A percentile compares a stretch with the other conserved stretches of the same genome.
Conservation (phyloP, 2,113 vertebrate genomes). For the Periophthalmus modestus region DNA sequence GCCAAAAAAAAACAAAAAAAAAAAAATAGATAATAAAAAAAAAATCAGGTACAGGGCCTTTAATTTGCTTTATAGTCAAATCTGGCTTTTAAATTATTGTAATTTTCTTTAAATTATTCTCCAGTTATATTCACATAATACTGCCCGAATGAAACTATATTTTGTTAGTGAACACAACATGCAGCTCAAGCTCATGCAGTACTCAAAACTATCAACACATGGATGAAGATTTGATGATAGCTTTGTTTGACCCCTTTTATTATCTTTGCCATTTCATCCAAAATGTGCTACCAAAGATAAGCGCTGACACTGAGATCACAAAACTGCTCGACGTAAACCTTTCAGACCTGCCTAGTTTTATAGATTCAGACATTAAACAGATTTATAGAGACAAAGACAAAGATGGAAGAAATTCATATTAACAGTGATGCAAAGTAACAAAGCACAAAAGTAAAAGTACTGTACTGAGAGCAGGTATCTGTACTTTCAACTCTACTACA, state of each 20-base stretch:
- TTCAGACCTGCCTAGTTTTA: slow-evolving; percentile 34
- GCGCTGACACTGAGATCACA: slow-evolving; percentile 37
- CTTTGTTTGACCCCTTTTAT: slow-evolving; percentile 28
- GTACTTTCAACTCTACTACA: too few species aligned
- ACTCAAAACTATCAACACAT: slow-evolving; percentile 41
- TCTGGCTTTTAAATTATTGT: too few species aligned
- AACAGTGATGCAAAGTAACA: too few species aligned
- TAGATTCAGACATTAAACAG: slow-evolving; percentile 22
- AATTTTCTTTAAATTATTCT: too few species aligned
- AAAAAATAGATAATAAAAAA: too few species aligned
- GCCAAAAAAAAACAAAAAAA: too few species aligned
- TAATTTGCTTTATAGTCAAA: too few species aligned
- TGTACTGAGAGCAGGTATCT: too few species aligned
- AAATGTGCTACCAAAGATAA: slow-evolving; percentile 50
- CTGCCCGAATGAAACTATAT: neutral
- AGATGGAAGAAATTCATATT: slow-evolving; percentile 34
- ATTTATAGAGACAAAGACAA: slow-evolving; percentile 20
- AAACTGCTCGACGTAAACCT: slow-evolving; percentile 19
- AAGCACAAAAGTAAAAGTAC: too few species aligned
- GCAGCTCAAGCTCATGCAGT: slow-evolving; percentile 61
- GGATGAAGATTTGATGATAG: slow-evolving; percentile 42
- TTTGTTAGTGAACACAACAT: slow-evolving; percentile 25
- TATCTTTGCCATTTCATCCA: slow-evolving; percentile 34
- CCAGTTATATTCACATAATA: too few species aligned
- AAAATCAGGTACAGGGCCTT: too few species aligned